Conservation (phyloP, 2,888 invertebrate genomes). For the Noctua janthina region DNA sequence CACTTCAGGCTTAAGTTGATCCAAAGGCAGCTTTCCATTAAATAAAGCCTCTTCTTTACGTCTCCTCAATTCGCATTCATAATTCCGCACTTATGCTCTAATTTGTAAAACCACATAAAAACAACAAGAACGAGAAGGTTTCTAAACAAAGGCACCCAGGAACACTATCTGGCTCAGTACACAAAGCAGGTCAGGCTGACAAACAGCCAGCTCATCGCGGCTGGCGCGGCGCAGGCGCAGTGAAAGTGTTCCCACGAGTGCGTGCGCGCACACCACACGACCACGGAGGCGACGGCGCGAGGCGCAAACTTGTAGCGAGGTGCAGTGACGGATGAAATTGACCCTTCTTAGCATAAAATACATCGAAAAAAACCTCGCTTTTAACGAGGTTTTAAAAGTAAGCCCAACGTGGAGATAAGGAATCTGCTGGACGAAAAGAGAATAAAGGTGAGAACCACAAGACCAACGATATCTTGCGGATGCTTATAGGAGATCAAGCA, state of each 20-base stretch:
- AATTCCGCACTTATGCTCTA: not conserved
- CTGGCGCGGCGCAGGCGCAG: constrained; percentile 72
- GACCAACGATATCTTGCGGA: not conserved
- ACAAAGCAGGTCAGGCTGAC: constrained; percentile 59
- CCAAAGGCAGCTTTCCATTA: not conserved
- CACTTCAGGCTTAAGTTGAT: not conserved
- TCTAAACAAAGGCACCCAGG: constrained; percentile 53
- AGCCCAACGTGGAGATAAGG: not conserved
- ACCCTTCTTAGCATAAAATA: not conserved
- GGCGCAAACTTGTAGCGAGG: constrained; percentile 28
- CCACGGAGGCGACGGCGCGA: constrained; percentile 27
- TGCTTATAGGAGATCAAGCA: not conserved
- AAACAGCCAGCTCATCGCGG: constrained; percentile 61
- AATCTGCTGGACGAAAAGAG: not conserved
- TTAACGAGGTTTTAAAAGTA: not conserved
- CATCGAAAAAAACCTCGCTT: not conserved
- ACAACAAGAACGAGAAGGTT: constrained; percentile 39
- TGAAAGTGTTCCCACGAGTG: constrained; percentile 85
- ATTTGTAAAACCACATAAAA: constrained; percentile 6
- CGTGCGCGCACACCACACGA: constrained; percentile 65
- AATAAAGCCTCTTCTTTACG: not conserved
- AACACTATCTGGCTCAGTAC: constrained; percentile 42
- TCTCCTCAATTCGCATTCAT: not conserved
- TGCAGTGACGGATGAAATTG: not conserved
- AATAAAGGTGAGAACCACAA: not conserved